phyloP scores from a whole-genome alignment of 2,888 invertebrate genomes.

The Coleophora flavipennella region DNA sequence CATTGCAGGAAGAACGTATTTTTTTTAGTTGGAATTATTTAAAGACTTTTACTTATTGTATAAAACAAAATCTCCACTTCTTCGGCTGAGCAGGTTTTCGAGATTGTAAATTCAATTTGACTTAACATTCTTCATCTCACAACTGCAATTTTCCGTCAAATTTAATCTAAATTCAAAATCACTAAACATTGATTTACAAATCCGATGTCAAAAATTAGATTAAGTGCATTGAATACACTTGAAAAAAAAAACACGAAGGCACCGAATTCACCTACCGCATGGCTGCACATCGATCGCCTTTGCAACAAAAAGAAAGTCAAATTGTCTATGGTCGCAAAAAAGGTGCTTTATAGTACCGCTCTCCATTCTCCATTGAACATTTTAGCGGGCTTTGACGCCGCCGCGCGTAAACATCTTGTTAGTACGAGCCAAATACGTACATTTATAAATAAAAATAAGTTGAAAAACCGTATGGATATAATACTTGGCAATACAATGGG shows the following conservation, averaged over 20 bases:
- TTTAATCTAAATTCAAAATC: slow-evolving; percentile 22
- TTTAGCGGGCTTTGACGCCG: slow-evolving; percentile 50
- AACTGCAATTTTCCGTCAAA: slow-evolving; percentile 23
- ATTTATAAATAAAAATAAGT: slow-evolving; percentile 64
- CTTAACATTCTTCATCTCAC: not conserved
- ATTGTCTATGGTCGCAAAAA: slow-evolving; percentile 37
- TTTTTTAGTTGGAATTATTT: too few relatives aligned
- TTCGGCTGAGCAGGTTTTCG: not conserved
- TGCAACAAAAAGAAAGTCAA: slow-evolving; percentile 31
- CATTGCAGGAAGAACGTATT: too few relatives aligned
- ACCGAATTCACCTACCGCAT: slow-evolving; percentile 14
- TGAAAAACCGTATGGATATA: slow-evolving; percentile 31
- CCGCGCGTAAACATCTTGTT: slow-evolving; percentile 59
- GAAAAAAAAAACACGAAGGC: not conserved
- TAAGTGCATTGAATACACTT: slow-evolving; percentile 17
- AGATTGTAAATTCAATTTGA: slow-evolving; percentile 3
- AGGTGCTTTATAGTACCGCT: slow-evolving; percentile 11
- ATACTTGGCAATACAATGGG: slow-evolving; percentile 58
- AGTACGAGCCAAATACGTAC: slow-evolving; percentile 59
- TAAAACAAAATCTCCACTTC: too few relatives aligned
- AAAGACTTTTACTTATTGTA: too few relatives aligned
- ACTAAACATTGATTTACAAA: slow-evolving; percentile 18
- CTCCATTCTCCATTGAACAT: slow-evolving; percentile 22
- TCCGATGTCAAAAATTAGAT: slow-evolving; percentile 19
- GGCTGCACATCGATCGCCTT: slow-evolving; percentile 12